Conservation (phyloP, 2,888 invertebrate genomes). For the Sminthurides aquaticus region DNA sequence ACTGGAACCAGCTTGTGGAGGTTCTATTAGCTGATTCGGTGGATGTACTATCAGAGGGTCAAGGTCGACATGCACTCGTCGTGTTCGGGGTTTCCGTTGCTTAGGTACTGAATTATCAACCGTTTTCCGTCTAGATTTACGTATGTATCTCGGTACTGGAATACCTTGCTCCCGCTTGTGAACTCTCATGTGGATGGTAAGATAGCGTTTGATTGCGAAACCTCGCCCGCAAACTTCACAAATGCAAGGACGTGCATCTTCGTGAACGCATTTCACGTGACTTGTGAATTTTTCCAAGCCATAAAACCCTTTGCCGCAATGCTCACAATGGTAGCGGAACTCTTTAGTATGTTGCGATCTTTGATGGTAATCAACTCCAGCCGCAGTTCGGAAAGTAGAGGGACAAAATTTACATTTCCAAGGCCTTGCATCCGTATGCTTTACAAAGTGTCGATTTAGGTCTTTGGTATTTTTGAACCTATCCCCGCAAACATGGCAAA, state of each 20-base stretch:
- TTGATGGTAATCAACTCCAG: neutral
- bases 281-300: neutral
- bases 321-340: neutral
- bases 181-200: conserved; percentile 4
- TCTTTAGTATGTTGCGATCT: conserved; percentile 2
- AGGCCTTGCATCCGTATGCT: neutral
- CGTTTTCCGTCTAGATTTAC: neutral
- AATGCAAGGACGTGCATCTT: neutral
- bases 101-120: too few species aligned
- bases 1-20: too few species aligned
- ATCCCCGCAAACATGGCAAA: conserved; percentile 5
- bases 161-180: conserved; percentile 1
- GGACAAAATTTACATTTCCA: neutral
- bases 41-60: too few species aligned
- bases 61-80: too few species aligned
- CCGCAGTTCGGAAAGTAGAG: neutral
- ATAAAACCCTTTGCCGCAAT: conserved; percentile 17
- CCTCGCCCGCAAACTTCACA: conserved; percentile 7
- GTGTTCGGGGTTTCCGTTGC: too few species aligned
- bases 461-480: neutral
- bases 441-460: neutral
- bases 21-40: too few species aligned
- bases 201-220: conserved; percentile 1
- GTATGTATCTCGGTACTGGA: neutral
- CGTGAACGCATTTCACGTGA: conserved; percentile 4